phyloP scores from a whole-genome alignment of 1,140 invertebrate species.

The Drosophila sp. region DNA sequence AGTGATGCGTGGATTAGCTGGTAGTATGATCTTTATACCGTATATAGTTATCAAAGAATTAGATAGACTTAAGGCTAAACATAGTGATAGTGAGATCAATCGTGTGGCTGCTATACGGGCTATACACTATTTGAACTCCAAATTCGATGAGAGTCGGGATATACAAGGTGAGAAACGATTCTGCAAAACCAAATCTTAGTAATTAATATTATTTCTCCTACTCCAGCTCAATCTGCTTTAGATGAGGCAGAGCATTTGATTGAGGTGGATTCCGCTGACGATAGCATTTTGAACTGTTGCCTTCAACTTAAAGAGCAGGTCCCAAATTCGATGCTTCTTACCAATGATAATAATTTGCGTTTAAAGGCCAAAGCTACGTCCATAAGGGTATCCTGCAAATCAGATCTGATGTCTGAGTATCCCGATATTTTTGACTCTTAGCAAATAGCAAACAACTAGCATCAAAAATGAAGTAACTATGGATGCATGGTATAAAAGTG shows the following conservation, averaged over 20 bases:
- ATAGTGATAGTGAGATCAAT: neutral
- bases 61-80: conserved; percentile 63
- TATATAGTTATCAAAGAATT: conserved; percentile 65
- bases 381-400: conserved; percentile 58
- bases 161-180: conserved; percentile 58
- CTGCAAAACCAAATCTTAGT: neutral
- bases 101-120: conserved; percentile 55
- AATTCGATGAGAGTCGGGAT: conserved; percentile 59
- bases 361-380: conserved; percentile 70
- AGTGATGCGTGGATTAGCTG: conserved; percentile 22
- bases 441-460: no score
- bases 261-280: conserved; percentile 64
- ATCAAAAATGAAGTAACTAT: neutral
- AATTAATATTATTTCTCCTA: neutral
- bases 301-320: conserved; percentile 68
- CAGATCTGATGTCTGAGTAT: conserved; percentile 53
- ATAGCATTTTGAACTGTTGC: conserved; percentile 78
- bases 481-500: neutral
- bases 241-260: conserved; percentile 64
- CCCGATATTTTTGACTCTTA: conserved; percentile 35
- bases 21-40: conserved; percentile 49
- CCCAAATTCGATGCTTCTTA: conserved; percentile 61
- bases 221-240: conserved; percentile 67
- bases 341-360: conserved; percentile 74
- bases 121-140: conserved; percentile 69